Evolutionary conservation across 2,113 vertebrate species (phyloP).

Genomic region (Paracanthobrama guichenoti): DNA sequence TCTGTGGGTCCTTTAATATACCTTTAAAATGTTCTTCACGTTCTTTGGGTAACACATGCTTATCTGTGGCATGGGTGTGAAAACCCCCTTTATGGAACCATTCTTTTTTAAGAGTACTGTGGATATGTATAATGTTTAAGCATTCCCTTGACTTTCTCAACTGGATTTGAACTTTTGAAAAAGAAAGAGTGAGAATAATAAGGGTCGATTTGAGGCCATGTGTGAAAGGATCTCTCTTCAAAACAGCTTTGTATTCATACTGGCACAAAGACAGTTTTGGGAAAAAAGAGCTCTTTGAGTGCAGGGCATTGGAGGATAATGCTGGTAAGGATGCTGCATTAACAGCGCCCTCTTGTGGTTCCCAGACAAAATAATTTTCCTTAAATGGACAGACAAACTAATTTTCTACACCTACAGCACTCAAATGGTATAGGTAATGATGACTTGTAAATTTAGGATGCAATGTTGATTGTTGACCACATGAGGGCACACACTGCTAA

Average conservation of each 20-base stretch:
- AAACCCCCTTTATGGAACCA: too few relatives aligned
- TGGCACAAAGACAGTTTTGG: not conserved
- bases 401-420: not conserved
- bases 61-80: too few relatives aligned
- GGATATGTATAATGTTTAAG: not conserved
- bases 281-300: not conserved
- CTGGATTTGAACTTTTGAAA: not conserved
- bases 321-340: not conserved
- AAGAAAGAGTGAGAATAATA: not conserved
- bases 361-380: not conserved
- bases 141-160: not conserved
- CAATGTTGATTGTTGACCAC: not conserved
- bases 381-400: not conserved
- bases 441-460: not conserved
- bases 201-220: not conserved
- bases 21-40: too few relatives aligned
- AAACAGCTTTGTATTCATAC: conserved; percentile 12
- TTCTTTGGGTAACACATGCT: too few relatives aligned
- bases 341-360: conserved; percentile 15
- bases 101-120: not conserved
- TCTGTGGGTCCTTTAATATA: too few relatives aligned
- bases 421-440: not conserved
- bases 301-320: not conserved
- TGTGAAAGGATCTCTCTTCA: conserved; percentile 1
- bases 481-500: not conserved